phyloP scores from a whole-genome alignment of 2,113 vertebrate species.

The Leptosomus discolor region DNA sequence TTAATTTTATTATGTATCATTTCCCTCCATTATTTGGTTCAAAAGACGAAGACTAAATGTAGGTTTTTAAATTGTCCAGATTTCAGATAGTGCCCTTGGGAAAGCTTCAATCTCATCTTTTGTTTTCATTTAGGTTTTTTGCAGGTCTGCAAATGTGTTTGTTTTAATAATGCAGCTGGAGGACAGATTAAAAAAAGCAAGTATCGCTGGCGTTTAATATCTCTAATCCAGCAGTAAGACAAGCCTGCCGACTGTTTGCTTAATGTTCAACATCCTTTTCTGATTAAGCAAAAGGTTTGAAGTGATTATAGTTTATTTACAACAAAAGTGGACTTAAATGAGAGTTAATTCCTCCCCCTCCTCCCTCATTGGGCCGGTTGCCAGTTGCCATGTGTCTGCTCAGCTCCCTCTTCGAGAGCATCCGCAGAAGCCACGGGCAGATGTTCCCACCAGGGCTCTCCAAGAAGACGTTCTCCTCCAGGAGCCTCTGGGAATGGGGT shows the following conservation, averaged over 20 bases:
- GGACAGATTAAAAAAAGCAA: constrained; percentile 48
- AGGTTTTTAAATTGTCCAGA: constrained; percentile 11
- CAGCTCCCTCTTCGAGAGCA: neutral
- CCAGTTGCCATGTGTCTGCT: constrained; percentile 50
- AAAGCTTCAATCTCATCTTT: constrained; percentile 43
- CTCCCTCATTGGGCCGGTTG: neutral
- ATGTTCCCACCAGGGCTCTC: constrained; percentile 2
- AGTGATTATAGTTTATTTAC: constrained; percentile 75
- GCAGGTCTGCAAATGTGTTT: constrained; percentile 63
- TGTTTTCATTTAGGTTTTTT: constrained; percentile 51
- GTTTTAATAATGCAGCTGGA: constrained; percentile 64
- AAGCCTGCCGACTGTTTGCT: constrained; percentile 46
- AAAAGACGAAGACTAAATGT: constrained; percentile 49
- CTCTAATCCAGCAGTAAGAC: constrained; percentile 56
- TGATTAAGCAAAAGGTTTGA: constrained; percentile 72
- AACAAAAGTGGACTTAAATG: constrained; percentile 69
- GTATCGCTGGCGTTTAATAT: constrained; percentile 33
- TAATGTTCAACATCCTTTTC: constrained; percentile 65
- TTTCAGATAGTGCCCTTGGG: constrained; percentile 32
- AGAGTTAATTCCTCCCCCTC: constrained; percentile 64
- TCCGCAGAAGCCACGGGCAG: constrained; percentile 19
- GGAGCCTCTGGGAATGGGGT: neutral
- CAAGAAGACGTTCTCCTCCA: neutral
- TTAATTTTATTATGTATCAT: constrained; percentile 27
- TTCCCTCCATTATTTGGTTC: constrained; percentile 59